Percentiles rank a stretch among this genome's conserved stretches.
These are phyloP conservation scores for Phrynocephalus forsythii DNA, from an alignment of 2,797 vertebrate species.

Conservation along the genomic window DNA sequence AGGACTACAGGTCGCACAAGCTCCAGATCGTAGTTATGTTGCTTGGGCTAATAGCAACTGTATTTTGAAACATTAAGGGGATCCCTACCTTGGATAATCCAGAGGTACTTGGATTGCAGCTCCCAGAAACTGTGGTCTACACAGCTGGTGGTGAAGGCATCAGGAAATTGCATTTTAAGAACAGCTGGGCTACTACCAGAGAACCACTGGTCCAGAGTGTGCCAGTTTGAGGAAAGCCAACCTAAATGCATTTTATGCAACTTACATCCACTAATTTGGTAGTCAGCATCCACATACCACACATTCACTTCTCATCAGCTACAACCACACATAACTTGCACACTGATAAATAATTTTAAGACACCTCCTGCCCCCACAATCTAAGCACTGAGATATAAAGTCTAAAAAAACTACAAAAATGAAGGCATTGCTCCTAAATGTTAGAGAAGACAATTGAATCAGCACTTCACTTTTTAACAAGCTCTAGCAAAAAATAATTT, in stretches of 20 bases:
- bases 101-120: too few relatives aligned
- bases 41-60: too few relatives aligned
- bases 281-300: background rate
- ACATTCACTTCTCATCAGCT: background rate
- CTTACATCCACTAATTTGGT: background rate
- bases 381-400: background rate
- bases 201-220: background rate
- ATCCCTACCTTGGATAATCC: too few relatives aligned
- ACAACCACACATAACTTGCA: background rate
- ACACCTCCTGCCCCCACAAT: background rate
- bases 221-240: background rate
- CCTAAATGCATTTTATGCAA: background rate
- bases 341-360: background rate
- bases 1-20: too few relatives aligned
- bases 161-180: too few relatives aligned
- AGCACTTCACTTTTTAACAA: background rate
- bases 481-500: constrained; percentile 1
- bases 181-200: too few relatives aligned
- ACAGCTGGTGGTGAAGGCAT: too few relatives aligned
- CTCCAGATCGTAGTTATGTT: too few relatives aligned
- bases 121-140: too few relatives aligned
- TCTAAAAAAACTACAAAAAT: background rate
- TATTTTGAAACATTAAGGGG: too few relatives aligned
- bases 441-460: background rate
- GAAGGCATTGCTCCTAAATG: background rate